Evolutionary conservation across 2,113 vertebrate species (phyloP).

Genomic region (Laticauda laticaudata): DNA sequence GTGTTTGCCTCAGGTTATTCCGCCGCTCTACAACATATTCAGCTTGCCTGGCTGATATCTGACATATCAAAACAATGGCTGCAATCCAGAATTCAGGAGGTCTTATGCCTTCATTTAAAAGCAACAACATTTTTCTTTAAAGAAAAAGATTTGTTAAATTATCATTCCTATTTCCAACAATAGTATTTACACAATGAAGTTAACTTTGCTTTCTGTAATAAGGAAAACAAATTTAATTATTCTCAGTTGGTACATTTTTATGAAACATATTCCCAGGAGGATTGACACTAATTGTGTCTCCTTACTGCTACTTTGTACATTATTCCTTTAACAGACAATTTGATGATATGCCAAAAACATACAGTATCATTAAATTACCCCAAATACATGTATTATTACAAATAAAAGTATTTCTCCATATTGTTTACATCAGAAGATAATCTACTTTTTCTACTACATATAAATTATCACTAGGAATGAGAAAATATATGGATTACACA

Average conservation of each 20-base stretch:
- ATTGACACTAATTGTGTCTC: neutral
- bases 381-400: neutral
- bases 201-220: neutral
- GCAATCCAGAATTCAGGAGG: neutral
- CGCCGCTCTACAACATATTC: neutral
- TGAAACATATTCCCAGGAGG: neutral
- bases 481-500: neutral
- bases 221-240: slow-evolving; percentile 6
- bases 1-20: too few species aligned
- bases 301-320: neutral
- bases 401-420: neutral
- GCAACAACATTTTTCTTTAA: neutral
- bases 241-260: neutral
- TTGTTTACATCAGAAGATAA: neutral
- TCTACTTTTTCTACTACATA: neutral
- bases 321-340: neutral
- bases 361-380: neutral
- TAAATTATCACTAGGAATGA: neutral
- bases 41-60: neutral
- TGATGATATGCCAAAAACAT: neutral
- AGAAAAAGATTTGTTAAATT: neutral
- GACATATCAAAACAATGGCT: neutral
- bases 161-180: neutral
- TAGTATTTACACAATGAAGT: neutral
- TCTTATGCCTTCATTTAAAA: too few species aligned